Conservation (phyloP, 2,113 vertebrate species). For the Aphyosemion australe region DNA sequence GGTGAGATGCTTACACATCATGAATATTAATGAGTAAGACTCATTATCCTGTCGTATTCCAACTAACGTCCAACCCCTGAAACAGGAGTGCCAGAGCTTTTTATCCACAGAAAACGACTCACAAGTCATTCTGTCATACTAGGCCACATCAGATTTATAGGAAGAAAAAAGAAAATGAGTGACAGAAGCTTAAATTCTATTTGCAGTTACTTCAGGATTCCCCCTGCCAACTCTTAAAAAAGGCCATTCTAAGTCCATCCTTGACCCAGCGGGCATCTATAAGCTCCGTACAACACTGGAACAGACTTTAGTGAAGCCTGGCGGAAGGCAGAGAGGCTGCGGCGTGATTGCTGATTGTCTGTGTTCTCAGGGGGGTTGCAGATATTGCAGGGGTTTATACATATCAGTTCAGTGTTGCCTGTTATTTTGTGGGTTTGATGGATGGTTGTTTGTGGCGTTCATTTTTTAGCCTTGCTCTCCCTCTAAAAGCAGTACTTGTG, state of each 20-base stretch:
- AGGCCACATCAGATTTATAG: too few species aligned
- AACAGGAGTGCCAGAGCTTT: too few species aligned
- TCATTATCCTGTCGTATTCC: too few species aligned
- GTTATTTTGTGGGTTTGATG: slow-evolving; percentile 59
- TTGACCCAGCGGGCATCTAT: slow-evolving; percentile 13
- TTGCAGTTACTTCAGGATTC: not conserved
- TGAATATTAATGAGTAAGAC: too few species aligned
- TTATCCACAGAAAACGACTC: too few species aligned
- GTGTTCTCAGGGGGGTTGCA: slow-evolving; percentile 49
- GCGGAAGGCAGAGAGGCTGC: slow-evolving; percentile 15
- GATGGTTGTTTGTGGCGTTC: slow-evolving; percentile 54
- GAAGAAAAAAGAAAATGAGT: not conserved
- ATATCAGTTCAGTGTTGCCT: slow-evolving; percentile 45
- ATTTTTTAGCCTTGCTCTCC: slow-evolving; percentile 57
- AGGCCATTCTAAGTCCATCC: not conserved
- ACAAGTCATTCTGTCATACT: too few species aligned
- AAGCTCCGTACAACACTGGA: slow-evolving; percentile 18
- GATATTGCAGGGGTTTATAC: slow-evolving; percentile 60
- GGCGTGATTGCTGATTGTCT: slow-evolving; percentile 52
- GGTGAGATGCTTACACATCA: too few species aligned
- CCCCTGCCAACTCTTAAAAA: not conserved
- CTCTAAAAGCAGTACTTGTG: slow-evolving; percentile 40
- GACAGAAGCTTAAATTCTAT: not conserved
- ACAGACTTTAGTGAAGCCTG: slow-evolving; percentile 15
- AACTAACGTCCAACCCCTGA: too few species aligned